Evolutionary conservation across 2,797 vertebrate species (phyloP).

Genomic region (Phoeniculus purpureus): DNA sequence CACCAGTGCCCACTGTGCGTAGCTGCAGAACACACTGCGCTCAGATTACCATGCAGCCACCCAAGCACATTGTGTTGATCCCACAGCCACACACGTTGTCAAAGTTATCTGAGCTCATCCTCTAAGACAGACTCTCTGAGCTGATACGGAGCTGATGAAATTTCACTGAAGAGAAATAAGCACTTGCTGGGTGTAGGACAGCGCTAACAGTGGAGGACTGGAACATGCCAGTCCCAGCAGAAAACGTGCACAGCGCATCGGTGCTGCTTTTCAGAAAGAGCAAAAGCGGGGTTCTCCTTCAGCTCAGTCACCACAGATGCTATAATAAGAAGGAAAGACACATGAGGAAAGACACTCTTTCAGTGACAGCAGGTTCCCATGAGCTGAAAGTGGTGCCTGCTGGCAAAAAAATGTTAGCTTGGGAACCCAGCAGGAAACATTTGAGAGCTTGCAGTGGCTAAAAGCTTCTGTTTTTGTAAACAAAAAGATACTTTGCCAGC

Average conservation of each 20-base stretch:
- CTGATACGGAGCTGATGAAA: background rate
- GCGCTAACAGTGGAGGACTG: background rate
- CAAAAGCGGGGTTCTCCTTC: background rate
- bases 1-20: background rate
- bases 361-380: conserved; percentile 41
- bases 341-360: conserved; percentile 40
- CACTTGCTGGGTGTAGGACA: background rate
- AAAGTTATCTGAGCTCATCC: background rate
- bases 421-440: conserved; percentile 47
- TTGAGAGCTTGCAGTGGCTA: conserved; percentile 28
- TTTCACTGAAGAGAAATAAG: background rate
- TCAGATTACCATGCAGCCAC: background rate
- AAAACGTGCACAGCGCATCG: background rate
- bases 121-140: background rate
- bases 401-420: conserved; percentile 51
- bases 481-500: conserved; percentile 38
- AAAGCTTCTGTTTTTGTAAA: conserved; percentile 63
- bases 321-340: conserved; percentile 13
- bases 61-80: background rate
- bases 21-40: conserved; percentile 2
- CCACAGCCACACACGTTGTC: background rate
- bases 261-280: background rate
- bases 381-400: conserved; percentile 42
- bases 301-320: background rate
- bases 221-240: background rate